These are phyloP conservation scores for Drosophila mojavensis DNA, from an alignment of 1,140 invertebrate species.

Conservation along the genomic window DNA sequence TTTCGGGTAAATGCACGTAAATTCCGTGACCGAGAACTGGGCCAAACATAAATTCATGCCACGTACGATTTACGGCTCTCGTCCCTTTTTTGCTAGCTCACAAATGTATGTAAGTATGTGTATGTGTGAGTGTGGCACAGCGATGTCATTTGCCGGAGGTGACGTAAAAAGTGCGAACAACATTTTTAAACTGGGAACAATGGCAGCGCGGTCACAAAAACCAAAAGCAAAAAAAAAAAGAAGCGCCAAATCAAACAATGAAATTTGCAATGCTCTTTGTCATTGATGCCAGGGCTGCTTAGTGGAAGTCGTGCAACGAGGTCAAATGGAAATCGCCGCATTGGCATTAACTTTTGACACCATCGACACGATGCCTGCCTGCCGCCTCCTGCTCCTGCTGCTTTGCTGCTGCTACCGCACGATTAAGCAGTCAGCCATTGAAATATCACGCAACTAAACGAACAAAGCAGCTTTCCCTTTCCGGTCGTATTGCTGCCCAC, in stretches of 20 bases:
- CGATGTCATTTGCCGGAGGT: conserved; percentile 68
- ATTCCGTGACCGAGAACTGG: conserved; percentile 17
- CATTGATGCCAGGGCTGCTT: conserved; percentile 44
- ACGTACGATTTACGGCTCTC: conserved; percentile 10
- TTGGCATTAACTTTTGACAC: conserved; percentile 81
- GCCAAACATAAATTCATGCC: conserved; percentile 12
- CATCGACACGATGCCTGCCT: conserved; percentile 21
- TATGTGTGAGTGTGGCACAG: conserved; percentile 1
- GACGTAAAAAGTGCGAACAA: conserved; percentile 66
- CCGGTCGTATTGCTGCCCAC: conserved; percentile 10
- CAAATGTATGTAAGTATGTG: neutral
- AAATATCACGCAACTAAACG: conserved; percentile 77
- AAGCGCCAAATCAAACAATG: conserved; percentile 48
- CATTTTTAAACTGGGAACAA: conserved; percentile 55
- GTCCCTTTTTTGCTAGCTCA: conserved; percentile 8
- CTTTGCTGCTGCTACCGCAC: conserved; percentile 47
- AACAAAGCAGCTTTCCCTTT: conserved; percentile 54
- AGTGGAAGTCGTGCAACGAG: conserved; percentile 66
- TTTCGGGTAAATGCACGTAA: conserved; percentile 19
- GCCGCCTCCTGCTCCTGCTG: neutral
- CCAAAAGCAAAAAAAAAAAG: too few species aligned
- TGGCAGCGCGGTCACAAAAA: neutral
- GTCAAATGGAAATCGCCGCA: conserved; percentile 80
- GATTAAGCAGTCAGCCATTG: conserved; percentile 77
- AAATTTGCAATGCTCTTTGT: conserved; percentile 60